phyloP scores from a whole-genome alignment of 2,797 vertebrate species.

The Anas flavirostris region DNA sequence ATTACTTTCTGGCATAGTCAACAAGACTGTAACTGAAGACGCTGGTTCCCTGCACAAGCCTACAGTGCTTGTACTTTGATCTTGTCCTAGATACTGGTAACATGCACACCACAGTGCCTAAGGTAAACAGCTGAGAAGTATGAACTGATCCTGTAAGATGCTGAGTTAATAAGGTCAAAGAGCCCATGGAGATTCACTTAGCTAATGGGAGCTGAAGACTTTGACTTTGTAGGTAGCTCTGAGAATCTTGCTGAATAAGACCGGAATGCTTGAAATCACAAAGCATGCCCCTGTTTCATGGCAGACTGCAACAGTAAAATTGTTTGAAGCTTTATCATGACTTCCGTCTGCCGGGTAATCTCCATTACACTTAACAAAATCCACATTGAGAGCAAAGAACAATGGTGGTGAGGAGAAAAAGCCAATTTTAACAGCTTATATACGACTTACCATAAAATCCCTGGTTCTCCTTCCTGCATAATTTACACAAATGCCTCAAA shows the following conservation, averaged over 20 bases:
- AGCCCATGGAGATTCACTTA: background rate
- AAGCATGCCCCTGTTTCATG: background rate
- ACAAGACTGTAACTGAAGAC: background rate
- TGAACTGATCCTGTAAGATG: background rate
- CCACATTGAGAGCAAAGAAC: slow-evolving; percentile 30
- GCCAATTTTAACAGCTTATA: slow-evolving; percentile 14
- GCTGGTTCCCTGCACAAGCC: background rate
- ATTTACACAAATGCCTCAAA: slow-evolving; percentile 35
- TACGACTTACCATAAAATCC: slow-evolving; percentile 26
- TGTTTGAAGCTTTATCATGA: background rate
- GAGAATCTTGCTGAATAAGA: background rate
- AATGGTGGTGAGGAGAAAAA: slow-evolving; percentile 23
- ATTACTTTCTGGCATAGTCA: background rate
- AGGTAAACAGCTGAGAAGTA: background rate
- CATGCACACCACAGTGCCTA: background rate
- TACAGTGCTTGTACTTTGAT: background rate
- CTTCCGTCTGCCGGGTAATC: slow-evolving; percentile 19
- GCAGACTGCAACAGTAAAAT: background rate
- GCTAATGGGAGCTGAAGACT: background rate
- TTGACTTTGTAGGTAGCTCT: background rate
- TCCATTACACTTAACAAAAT: slow-evolving; percentile 2
- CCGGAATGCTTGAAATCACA: background rate
- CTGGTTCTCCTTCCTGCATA: slow-evolving; percentile 9
- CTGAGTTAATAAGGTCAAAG: background rate
- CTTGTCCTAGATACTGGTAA: background rate